Conservation (phyloP, 2,888 invertebrate species). For the Cetonia aurata region DNA sequence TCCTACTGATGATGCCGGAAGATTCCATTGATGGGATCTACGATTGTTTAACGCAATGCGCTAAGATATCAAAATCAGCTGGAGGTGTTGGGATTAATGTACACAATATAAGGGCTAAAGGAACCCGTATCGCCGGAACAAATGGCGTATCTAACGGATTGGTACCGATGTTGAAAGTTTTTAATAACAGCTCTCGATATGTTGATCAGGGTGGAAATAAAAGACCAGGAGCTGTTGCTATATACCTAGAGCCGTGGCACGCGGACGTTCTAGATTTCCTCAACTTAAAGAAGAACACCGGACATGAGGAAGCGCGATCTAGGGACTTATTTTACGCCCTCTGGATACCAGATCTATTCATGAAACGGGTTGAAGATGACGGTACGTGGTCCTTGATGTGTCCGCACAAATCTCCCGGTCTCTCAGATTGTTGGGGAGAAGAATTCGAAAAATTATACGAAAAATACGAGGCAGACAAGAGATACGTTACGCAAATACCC, state of each 20-base stretch:
- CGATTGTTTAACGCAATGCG: constrained; percentile 91
- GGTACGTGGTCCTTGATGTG: constrained; percentile 97
- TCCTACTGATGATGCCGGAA: constrained; percentile 92
- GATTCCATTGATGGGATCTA: constrained; percentile 98
- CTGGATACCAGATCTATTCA: constrained; percentile 99
- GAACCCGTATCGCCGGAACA: constrained; percentile 93
- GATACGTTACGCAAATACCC: constrained; percentile 74
- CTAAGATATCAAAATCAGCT: constrained; percentile 95
- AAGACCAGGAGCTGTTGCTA: constrained; percentile 96
- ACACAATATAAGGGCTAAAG: constrained; percentile 94
- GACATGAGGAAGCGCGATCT: constrained; percentile 94
- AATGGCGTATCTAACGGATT: constrained; percentile 96
- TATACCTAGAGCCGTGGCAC: constrained; percentile 99
- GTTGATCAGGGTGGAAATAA: constrained; percentile 99
- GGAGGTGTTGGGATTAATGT: constrained; percentile 98
- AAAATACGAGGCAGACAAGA: constrained; percentile 86
- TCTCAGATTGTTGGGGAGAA: constrained; percentile 94
- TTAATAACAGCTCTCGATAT: constrained; percentile 95
- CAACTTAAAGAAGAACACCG: constrained; percentile 94
- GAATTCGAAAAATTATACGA: constrained; percentile 91
- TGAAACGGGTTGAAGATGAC: constrained; percentile 91
- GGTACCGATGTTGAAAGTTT: constrained; percentile 95
- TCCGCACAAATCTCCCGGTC: constrained; percentile 91
- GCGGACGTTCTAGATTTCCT: constrained; percentile 96
- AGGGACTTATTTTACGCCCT: constrained; percentile 96